phyloP scores from a whole-genome alignment of 2,888 invertebrate species.

The Schrankia costaestrigalis region DNA sequence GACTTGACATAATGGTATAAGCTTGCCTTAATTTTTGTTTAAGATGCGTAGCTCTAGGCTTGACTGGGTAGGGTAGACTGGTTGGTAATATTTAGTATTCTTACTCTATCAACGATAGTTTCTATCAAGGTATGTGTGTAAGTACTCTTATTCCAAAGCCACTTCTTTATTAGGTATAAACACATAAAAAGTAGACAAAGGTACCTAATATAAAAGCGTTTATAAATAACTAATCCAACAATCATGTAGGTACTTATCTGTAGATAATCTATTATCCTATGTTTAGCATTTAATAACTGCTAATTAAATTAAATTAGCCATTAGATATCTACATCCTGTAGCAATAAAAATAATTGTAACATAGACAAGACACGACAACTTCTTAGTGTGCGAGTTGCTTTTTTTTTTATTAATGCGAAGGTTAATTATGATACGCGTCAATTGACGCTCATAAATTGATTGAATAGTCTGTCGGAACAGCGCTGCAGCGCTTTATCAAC shows the following conservation, averaged over 20 bases:
- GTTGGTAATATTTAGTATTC: no score
- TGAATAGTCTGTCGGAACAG: conserved; percentile 12
- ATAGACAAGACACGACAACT: conserved; percentile 8
- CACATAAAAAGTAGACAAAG: no score
- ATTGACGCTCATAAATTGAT: conserved; percentile 27
- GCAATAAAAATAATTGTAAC: conserved; percentile 12
- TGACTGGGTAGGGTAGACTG: no score
- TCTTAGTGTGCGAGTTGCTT: conserved; percentile 4
- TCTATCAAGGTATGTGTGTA: no score
- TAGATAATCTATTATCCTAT: no score
- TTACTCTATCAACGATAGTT: no score
- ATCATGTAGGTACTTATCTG: conserved; percentile 3
- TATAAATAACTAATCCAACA: conserved; percentile 11
- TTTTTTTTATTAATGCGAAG: conserved; percentile 11
- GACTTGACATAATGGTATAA: no score
- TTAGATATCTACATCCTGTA: conserved; percentile 17
- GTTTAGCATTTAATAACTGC: conserved; percentile 2
- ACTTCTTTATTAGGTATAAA: no score
- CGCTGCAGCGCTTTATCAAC: conserved; percentile 18
- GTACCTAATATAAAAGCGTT: no score
- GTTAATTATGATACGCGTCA: conserved; percentile 22
- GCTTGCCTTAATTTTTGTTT: no score
- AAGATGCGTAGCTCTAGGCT: no score
- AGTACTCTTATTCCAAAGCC: no score
- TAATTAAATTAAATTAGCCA: conserved; percentile 6